A percentile compares a stretch with the other conserved stretches of the same genome.
Evolutionary conservation across 2,113 vertebrate genomes (phyloP).

Genomic region (Heterotilapia buettikoferi): DNA sequence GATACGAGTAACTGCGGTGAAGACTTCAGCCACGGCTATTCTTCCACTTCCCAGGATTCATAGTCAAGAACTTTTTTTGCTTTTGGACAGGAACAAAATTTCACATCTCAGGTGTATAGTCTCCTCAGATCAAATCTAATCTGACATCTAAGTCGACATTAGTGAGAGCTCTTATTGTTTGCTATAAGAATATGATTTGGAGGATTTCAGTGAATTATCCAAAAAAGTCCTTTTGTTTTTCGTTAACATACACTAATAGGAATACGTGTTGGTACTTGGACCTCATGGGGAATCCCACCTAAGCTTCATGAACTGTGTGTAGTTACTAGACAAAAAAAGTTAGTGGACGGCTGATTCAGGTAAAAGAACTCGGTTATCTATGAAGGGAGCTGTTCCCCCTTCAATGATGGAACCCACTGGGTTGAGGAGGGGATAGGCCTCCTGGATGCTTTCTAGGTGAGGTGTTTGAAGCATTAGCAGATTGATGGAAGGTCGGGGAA

Average conservation of each 20-base stretch:
- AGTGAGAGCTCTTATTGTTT: neutral
- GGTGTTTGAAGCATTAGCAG: neutral
- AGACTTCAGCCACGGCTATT: neutral
- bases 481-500: neutral
- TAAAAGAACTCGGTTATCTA: neutral
- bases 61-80: neutral
- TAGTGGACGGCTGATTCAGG: neutral
- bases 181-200: neutral
- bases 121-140: neutral
- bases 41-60: neutral
- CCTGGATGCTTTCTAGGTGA: neutral
- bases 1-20: neutral
- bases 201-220: neutral
- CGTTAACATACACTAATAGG: neutral
- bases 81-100: neutral
- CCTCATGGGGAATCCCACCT: neutral
- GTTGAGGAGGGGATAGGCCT: accelerated
- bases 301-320: neutral
- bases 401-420: neutral
- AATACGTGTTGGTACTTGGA: neutral
- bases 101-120: neutral
- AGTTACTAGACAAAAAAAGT: neutral
- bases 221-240: neutral
- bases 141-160: neutral
- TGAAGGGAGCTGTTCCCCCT: neutral